These are phyloP conservation scores for Diadema setosum DNA, from an alignment of 35 echinoderm and acorn worm genomes.

Conservation along the genomic window DNA sequence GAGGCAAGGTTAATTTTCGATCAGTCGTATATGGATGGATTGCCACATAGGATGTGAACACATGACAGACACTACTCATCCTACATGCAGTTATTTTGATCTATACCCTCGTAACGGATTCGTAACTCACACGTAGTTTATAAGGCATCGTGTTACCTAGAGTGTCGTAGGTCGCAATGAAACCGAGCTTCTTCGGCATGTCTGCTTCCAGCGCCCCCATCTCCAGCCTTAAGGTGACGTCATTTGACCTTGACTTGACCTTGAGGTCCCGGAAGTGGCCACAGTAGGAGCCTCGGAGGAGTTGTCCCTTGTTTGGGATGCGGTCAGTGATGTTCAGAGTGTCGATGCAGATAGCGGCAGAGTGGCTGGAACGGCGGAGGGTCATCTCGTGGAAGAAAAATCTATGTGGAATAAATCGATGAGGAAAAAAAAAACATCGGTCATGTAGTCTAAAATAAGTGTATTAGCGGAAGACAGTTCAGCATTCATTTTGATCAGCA, in stretches of 20 bases:
- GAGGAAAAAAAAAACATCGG: no score
- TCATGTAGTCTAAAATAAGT: no score
- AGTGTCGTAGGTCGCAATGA: conserved; percentile 78
- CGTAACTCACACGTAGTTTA: no score
- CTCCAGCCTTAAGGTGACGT: conserved; percentile 54
- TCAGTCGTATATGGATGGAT: no score
- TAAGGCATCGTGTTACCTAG: conserved; percentile 57
- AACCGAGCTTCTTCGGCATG: conserved; percentile 88
- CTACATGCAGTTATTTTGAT: no score
- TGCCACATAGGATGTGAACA: no score
- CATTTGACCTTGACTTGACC: conserved; percentile 56
- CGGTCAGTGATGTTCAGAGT: conserved; percentile 76
- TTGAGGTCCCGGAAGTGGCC: conserved; percentile 46
- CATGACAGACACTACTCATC: no score
- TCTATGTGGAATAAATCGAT: no score
- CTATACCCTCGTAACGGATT: no score
- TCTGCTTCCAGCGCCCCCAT: conserved; percentile 62
- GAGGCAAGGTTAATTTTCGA: no score
- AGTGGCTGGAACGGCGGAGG: conserved; percentile 37
- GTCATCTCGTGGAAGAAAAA: conserved; percentile 68
- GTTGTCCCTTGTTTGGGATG: conserved; percentile 9
- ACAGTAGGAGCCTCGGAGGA: conserved; percentile 72
- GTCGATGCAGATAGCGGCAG: conserved; percentile 44
- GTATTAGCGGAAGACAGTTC: no score
- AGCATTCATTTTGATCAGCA: no score